Base-by-base conservation (phyloP, 1,140 invertebrate genomes). In the Zaprionus africanus region DNA sequence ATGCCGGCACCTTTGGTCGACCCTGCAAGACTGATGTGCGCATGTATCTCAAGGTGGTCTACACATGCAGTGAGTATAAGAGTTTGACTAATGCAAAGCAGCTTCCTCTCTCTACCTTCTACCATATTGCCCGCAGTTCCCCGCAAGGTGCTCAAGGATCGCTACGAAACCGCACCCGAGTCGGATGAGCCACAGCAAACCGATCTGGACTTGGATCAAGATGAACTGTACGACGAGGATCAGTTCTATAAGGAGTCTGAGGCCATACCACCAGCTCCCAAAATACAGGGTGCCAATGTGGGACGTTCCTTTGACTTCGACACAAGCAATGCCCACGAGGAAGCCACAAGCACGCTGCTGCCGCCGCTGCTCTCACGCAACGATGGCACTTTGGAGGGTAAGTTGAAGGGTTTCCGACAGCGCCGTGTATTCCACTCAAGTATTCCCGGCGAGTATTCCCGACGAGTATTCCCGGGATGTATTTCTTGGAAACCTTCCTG, bases 41-140 rank as follows among this genome's bases (percentile, higher is more conserved):
- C 65, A 97, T 97, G 93, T 98, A 98, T 93, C 95, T 99, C 66
- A 97, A 97, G 94, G 96, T 98, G 54, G 96, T 97, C 64, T 98
- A 98, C 93, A 97, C 97, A 12, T 99, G 97, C 93, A 97, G 98
- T 99, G 94, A 97, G 96, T 95, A 76, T 4, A 6, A 26, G 0
- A 11, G 22, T 6, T 15, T 12, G 24, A 1, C 13, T 7, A 13
- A 60, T n/a, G 2, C 19, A 26, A 41, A 31, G 28, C 0, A 31
- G 9, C 15, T 17, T 5, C 9, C 7, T 12, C n/a, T 36, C 4
- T 24, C 5, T 43, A 12, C 17, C 0, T 1, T 9, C 7, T n/a
- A 1, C 22, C 31, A n/a, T 12, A n/a, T 26, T 31, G 24, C 19
- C 17, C 62, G 0, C 93, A 98, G 97, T 98, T 64, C 97, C 97